Conservation (phyloP, 2,113 vertebrate genomes). For the Callipepla squamata region DNA sequence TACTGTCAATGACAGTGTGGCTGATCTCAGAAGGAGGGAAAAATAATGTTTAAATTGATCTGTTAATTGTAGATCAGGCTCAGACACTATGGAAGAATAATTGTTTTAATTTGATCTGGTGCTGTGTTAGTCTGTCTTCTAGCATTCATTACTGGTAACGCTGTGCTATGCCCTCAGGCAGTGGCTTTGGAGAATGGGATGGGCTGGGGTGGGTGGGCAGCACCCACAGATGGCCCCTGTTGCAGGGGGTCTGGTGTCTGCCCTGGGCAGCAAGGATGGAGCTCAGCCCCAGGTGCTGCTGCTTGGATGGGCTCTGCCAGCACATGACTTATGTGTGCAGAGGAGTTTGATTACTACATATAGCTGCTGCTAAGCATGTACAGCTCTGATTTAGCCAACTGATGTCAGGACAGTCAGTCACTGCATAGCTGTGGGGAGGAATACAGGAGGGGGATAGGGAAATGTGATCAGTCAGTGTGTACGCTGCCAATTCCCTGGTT, state of each 20-base stretch:
- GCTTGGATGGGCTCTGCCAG: background rate
- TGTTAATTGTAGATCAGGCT: background rate
- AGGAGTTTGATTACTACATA: background rate
- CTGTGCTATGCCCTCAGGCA: accelerated
- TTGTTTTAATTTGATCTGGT: background rate
- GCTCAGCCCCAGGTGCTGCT: background rate
- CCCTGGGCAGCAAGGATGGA: background rate
- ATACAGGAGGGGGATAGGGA: background rate
- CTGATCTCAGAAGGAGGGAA: background rate
- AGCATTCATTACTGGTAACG: background rate
- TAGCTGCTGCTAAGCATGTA: background rate
- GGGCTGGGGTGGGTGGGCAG: background rate
- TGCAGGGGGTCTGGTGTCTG: background rate
- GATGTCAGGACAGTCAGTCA: background rate
- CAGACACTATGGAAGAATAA: background rate
- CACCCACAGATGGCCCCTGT: background rate
- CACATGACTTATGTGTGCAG: background rate
- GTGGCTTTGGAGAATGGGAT: background rate
- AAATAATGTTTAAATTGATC: slow-evolving; percentile 23
- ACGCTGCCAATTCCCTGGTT: background rate
- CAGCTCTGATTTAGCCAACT: background rate
- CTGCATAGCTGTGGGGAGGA: background rate
- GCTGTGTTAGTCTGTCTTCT: background rate
- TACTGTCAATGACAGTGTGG: background rate
- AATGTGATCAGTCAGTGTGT: background rate